These are phyloP conservation scores for Tiphia femorata DNA, from an alignment of 2,888 invertebrate genomes.

Conservation along the genomic window DNA sequence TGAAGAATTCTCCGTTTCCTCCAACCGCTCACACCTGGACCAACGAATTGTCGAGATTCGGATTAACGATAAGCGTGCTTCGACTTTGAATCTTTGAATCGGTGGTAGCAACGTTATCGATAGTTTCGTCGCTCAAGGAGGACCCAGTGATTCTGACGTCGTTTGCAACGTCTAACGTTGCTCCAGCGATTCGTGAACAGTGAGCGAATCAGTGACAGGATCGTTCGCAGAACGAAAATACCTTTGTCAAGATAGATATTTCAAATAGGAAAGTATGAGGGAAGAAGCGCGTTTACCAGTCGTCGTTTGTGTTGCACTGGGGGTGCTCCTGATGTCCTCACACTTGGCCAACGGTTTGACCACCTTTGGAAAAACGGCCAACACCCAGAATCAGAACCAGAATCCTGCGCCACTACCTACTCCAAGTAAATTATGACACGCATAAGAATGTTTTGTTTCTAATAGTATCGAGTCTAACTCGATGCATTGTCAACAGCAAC, in stretches of 20 bases:
- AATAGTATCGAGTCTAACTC: too few species aligned
- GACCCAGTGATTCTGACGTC: too few species aligned
- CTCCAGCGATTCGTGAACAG: too few species aligned
- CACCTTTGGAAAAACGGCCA: slow-evolving; percentile 79
- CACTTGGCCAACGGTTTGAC: slow-evolving; percentile 76
- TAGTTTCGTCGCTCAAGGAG: too few species aligned
- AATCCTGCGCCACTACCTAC: slow-evolving; percentile 71
- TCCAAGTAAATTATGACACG: slow-evolving; percentile 69
- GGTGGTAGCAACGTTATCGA: too few species aligned
- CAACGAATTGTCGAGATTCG: not conserved
- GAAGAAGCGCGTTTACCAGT: slow-evolving; percentile 32
- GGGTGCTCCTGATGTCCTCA: slow-evolving; percentile 61
- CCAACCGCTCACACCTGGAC: not conserved
- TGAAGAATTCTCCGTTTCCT: slow-evolving; percentile 1
- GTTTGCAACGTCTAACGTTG: too few species aligned
- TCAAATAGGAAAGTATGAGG: too few species aligned
- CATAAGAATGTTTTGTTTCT: not conserved
- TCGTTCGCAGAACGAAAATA: too few species aligned
- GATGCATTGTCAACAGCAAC: too few species aligned
- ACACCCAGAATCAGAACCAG: slow-evolving; percentile 70
- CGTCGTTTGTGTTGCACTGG: slow-evolving; percentile 33
- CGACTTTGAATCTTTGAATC: too few species aligned
- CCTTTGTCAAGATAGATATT: too few species aligned
- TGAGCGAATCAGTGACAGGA: not conserved
- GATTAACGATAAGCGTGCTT: too few species aligned